Base-by-base conservation (phyloP, 1,140 invertebrate species). In the Probaryconus sp. region DNA sequence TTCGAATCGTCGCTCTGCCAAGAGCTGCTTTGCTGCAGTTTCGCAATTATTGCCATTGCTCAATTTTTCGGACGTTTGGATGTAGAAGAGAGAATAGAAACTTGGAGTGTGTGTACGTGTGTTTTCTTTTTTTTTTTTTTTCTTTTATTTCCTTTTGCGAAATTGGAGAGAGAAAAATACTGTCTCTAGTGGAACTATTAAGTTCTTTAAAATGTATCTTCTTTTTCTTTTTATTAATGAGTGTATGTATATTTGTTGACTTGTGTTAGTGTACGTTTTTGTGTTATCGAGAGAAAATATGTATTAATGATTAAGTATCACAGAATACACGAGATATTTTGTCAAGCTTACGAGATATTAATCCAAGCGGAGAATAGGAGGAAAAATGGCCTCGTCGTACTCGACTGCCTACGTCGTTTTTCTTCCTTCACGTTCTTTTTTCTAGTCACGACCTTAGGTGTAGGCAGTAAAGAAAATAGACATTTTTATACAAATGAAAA, bases 281-380 rank as follows among this genome's bases (percentile, higher is more conserved):
- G 26, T 76, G 24, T 63, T 40, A 37, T 31, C 30, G 50, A 71
- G 72, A 65, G 21, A 72, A 72, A 72, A 50, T 79, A 71, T 80
- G 63, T 80, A 78, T 76, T 79, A 80, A 83, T 76, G 84, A 79
- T 77, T 84, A 84, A 83, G 83, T 87, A 87, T 87, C 85, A 87
- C 85, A 87, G 85, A 87, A 87, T 85, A 85, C 72, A 83, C 82
- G 85, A 86, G 81, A 86, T 85, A 84, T 83, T 79, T 83, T 81
- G 73, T 78, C 79, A 85, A 86, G 83, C 81, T 85, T 85, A 85
- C 77, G 73, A 84, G 76, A 85, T 82, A 83, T 81, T 81, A 79
- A 82, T 83, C 75, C 64, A 86, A 85, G 83, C 82, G 80, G 76
- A 85, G 81, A 83, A 70, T 78, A 83, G 78, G 74, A 83, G 80